Evolutionary conservation across 2,888 invertebrate species (phyloP), one percentile per base, ranked within the genome.

Genomic region (Melikaiella ostensackeni): DNA sequence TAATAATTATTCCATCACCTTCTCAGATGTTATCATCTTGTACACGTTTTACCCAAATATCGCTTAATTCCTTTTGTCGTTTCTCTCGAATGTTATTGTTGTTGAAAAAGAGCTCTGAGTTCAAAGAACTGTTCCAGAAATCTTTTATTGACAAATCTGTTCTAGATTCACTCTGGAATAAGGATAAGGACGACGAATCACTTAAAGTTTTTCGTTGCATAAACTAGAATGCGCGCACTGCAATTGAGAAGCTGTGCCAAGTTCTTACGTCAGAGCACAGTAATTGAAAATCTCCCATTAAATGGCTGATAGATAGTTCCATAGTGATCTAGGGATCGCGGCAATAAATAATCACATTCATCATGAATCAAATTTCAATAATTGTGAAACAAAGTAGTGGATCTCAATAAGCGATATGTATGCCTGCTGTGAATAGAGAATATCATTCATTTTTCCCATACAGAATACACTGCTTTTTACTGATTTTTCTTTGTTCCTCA

Each of bases 281-380:
- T 70, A 70, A 70, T 70, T 70, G 70, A 70, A 70, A 70, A 70
- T 70, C 50, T 55, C 50, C 50, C 30, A 70, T 70, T 70, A 50
- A 46, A 46, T 46, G 27, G 7, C 46, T 46, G 66, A 66, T 66
- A n/a, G 46, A 66, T 46, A 66, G 30, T 66, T 46, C 38, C n/a
- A 66, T 30, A 46, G 66, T n/a, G 46, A 66, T 46, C 24, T 19
- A 27, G 16, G 19, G 46, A 66, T 42, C 66, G 27, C 9, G 27
- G 66, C 27, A 66, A 46, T 66, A 66, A 46, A 66, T 66, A 66
- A 66, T 66, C 46, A 42, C 42, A 66, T 66, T 38, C 8, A 46
- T 3, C 42, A 66, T 66, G 46, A 46, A 46, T 66, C 66, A 66
- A 46, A 66, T 42, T 66, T 66, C 66, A 46, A 66, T 42, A 66